Percentiles rank a stretch among this genome's conserved stretches.
These are phyloP conservation scores for Mya arenaria DNA, from an alignment of 1,140 invertebrate species.

Conservation along the genomic window DNA sequence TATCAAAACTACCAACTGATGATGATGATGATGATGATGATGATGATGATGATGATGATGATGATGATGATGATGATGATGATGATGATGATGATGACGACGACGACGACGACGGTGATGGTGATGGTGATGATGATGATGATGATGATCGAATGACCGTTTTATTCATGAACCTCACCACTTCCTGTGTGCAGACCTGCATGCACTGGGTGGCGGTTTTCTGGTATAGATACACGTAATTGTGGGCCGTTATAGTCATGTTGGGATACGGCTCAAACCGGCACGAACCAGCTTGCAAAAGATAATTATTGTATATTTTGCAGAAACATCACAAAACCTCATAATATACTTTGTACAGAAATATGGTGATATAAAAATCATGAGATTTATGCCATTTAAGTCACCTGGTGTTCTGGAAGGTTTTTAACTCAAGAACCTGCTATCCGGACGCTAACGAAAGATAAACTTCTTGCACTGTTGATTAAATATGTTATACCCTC, in stretches of 20 bases:
- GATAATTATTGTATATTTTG: not conserved
- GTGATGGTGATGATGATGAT: no score
- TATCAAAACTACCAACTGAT: no score
- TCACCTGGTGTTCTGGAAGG: not conserved
- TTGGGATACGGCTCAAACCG: not conserved
- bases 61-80: no score
- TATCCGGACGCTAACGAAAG: not conserved
- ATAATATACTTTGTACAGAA: not conserved
- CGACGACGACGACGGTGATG: no score
- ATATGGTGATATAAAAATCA: not conserved
- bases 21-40: no score
- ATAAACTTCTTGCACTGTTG: not conserved
- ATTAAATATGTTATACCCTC: not conserved
- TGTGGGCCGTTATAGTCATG: slow-evolving; percentile 13
- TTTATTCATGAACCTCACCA: no score
- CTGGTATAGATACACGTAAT: slow-evolving; percentile 25
- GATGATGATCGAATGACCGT: no score
- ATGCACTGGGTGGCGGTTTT: slow-evolving; percentile 20
- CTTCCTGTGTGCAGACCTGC: not conserved
- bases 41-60: no score
- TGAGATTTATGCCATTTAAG: not conserved
- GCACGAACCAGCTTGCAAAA: slow-evolving; percentile 23
- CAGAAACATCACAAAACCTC: no score
- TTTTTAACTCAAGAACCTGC: not conserved
- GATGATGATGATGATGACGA: no score